Conservation (phyloP, 2,113 vertebrate genomes). For the Drymodes brunneopygia region DNA sequence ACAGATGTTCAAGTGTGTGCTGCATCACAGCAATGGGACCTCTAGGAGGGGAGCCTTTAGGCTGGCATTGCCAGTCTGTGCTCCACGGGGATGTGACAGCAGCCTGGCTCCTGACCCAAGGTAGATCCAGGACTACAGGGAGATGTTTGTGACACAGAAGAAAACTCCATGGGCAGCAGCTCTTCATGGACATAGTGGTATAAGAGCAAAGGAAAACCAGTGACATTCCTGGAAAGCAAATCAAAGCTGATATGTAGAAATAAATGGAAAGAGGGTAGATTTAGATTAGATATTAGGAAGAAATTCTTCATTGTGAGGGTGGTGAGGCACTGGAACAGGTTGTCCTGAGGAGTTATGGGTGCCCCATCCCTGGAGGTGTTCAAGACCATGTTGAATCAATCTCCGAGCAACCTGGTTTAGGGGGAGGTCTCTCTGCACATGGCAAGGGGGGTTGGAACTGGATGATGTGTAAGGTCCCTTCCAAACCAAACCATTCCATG, state of each 20-base stretch:
- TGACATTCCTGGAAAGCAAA: neutral
- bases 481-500: neutral
- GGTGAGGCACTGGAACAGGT: neutral
- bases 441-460: neutral
- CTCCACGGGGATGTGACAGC: fast-evolving
- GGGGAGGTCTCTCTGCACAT: neutral
- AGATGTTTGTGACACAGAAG: neutral
- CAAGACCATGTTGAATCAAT: neutral
- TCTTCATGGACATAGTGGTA: neutral
- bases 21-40: neutral
- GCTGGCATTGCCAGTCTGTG: neutral
- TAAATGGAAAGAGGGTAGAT: neutral
- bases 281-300: neutral
- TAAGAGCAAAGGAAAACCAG: neutral
- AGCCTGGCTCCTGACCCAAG: neutral
- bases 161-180: neutral
- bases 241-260: neutral
- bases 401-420: neutral
- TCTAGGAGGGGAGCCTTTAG: neutral
- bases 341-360: neutral
- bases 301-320: neutral
- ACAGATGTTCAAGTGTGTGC: neutral
- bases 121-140: neutral
- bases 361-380: neutral
- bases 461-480: neutral